A percentile compares a stretch with the other conserved stretches of the same genome.
phyloP scores from a whole-genome alignment of 2,797 vertebrate species.

The Neopelma chrysocephalum region DNA sequence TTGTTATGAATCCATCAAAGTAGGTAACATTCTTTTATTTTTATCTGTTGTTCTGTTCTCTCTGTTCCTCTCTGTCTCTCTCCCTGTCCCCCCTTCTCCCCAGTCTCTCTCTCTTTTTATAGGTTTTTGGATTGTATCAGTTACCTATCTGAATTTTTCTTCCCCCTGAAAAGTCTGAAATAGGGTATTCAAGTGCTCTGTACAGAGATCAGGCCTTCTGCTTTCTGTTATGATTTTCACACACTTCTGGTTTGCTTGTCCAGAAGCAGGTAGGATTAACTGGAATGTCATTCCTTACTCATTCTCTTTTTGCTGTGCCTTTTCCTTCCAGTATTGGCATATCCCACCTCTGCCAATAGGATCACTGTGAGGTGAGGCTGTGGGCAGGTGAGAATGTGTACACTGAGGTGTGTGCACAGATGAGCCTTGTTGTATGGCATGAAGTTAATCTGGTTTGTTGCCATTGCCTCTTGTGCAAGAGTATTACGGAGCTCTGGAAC shows the following conservation, averaged over 20 bases:
- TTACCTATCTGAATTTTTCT: constrained; percentile 46
- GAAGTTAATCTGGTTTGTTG: constrained; percentile 39
- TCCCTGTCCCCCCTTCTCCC: not conserved
- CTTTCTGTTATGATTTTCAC: constrained; percentile 30
- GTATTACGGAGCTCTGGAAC: not conserved
- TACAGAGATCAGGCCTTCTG: constrained; percentile 33
- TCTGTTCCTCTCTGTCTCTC: not conserved
- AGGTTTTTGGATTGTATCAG: constrained; percentile 49
- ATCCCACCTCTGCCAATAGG: not conserved
- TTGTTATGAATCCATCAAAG: not conserved
- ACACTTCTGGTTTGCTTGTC: constrained; percentile 38
- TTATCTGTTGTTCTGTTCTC: constrained; percentile 8
- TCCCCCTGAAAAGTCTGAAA: constrained; percentile 42
- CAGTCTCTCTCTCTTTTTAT: not conserved
- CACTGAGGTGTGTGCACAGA: not conserved
- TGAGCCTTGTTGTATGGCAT: constrained; percentile 15
- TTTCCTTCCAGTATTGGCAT: not conserved
- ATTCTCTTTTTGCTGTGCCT: not conserved
- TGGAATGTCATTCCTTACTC: not conserved
- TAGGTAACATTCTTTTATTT: not conserved
- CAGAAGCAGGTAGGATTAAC: constrained; percentile 67
- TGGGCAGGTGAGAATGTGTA: not conserved
- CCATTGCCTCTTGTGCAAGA: constrained; percentile 46
- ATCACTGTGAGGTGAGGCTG: not conserved
- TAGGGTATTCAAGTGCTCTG: constrained; percentile 31